These are phyloP conservation scores for Gisinianus flammeolus DNA, from an alignment of 2,888 invertebrate genomes.

Conservation along the genomic window DNA sequence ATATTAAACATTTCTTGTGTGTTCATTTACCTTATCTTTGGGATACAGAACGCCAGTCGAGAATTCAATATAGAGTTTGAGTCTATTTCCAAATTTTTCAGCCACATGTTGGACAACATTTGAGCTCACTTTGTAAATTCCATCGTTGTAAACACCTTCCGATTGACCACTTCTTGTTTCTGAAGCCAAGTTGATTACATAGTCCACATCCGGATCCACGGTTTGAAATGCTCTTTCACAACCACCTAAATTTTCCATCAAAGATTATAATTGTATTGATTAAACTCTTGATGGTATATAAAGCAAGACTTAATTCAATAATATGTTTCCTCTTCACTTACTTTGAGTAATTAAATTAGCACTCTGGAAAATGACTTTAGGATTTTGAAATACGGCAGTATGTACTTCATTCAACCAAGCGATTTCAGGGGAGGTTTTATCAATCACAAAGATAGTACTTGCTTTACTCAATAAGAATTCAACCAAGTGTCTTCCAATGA, in stretches of 20 bases:
- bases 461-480: constrained; percentile 78
- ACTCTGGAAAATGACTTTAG: constrained; percentile 84
- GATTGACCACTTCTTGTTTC: constrained; percentile 88
- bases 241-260: constrained; percentile 73
- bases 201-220: constrained; percentile 70
- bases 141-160: constrained; percentile 88
- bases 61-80: constrained; percentile 78
- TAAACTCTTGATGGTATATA: too few species aligned
- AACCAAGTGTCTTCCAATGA: constrained; percentile 88
- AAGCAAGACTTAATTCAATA: neutral
- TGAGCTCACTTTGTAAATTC: constrained; percentile 79
- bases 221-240: constrained; percentile 77
- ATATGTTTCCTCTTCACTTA: constrained; percentile 62
- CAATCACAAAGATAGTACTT: constrained; percentile 78
- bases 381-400: constrained; percentile 73
- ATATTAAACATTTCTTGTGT: neutral
- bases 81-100: constrained; percentile 65
- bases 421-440: constrained; percentile 91
- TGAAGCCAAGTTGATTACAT: constrained; percentile 87
- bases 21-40: constrained; percentile 72
- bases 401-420: constrained; percentile 85
- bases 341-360: constrained; percentile 88
- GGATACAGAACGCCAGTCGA: constrained; percentile 83
- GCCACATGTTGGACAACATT: constrained; percentile 72
- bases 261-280: too few species aligned